These are phyloP conservation scores for Tuberolachnus salignus DNA, from an alignment of 2,888 invertebrate species.

Conservation along the genomic window DNA sequence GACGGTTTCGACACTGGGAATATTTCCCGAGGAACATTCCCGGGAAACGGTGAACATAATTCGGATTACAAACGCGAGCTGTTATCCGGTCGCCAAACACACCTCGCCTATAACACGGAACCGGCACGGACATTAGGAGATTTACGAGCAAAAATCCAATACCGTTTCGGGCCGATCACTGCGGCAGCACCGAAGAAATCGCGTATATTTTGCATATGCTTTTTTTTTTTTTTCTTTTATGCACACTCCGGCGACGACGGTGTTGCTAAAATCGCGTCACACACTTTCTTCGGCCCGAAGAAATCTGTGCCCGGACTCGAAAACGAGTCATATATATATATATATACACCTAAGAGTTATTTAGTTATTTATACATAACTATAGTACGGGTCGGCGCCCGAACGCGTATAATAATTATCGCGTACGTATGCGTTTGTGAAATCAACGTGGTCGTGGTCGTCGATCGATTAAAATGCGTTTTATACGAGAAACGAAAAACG, in stretches of 20 bases:
- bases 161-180: too few species aligned
- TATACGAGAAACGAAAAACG: neutral
- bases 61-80: too few species aligned
- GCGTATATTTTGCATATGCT: neutral
- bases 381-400: conserved; percentile 23
- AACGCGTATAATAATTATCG: neutral
- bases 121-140: too few species aligned
- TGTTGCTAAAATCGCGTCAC: neutral
- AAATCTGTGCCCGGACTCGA: neutral
- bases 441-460: neutral
- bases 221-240: too few species aligned
- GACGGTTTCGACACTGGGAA: too few species aligned
- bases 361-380: too few species aligned
- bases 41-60: too few species aligned
- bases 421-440: neutral
- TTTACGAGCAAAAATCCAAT: too few species aligned
- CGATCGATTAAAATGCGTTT: conserved; percentile 5
- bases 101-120: too few species aligned
- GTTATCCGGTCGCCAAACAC: too few species aligned
- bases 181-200: neutral
- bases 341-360: neutral
- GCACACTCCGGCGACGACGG: neutral
- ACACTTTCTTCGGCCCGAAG: conserved; percentile 14
- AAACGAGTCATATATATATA: neutral
- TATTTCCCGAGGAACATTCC: too few species aligned